Conservation (phyloP, 2,888 invertebrate genomes). For the Cantharis rufa region DNA sequence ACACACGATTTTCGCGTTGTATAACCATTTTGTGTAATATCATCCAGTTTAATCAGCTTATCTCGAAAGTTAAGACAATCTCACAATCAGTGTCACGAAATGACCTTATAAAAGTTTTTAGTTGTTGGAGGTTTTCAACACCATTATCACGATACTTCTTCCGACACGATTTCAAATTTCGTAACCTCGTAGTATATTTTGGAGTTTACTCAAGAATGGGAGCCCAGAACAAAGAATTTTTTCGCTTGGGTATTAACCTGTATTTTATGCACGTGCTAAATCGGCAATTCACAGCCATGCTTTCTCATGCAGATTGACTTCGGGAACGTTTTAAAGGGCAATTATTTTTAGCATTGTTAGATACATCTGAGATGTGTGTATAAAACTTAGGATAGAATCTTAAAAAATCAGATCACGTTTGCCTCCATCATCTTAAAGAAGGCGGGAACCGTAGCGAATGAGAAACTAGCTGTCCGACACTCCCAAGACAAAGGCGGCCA, state of each 20-base stretch:
- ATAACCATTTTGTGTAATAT: background rate
- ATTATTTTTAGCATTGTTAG: background rate
- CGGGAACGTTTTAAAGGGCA: background rate
- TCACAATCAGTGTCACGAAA: background rate
- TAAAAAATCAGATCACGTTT: slow-evolving; percentile 41
- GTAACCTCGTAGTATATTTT: background rate
- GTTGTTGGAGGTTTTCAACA: background rate
- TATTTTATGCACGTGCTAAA: background rate
- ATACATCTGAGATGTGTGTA: background rate
- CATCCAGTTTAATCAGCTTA: background rate
- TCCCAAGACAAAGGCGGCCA: slow-evolving; percentile 46
- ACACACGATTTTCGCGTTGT: background rate
- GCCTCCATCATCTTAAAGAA: slow-evolving; percentile 33
- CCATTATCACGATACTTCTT: background rate
- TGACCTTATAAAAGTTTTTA: background rate
- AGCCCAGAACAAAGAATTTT: background rate
- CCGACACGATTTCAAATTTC: background rate
- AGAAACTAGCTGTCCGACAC: slow-evolving; percentile 42
- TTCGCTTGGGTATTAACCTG: background rate
- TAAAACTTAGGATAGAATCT: slow-evolving; percentile 7
- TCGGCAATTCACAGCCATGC: background rate
- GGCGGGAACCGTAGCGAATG: slow-evolving; percentile 38
- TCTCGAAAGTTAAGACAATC: background rate
- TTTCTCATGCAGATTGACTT: background rate
- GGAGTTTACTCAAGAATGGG: background rate